A percentile compares a stretch with the other conserved stretches of the same genome.
phyloP scores from a whole-genome alignment of 2,113 vertebrate species.

The Lycaon pictus region DNA sequence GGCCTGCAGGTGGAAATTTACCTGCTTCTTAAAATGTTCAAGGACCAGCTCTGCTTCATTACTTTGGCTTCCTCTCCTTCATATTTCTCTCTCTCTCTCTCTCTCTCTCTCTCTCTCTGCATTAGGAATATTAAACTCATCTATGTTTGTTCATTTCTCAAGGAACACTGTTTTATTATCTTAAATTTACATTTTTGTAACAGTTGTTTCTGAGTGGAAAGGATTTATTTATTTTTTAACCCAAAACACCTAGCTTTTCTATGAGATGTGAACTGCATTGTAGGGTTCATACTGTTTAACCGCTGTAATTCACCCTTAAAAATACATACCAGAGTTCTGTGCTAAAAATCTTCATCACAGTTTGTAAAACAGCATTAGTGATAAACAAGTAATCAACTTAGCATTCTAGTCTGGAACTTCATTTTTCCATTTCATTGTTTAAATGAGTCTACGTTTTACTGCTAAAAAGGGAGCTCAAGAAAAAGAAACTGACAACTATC shows the following conservation, averaged over 20 bases:
- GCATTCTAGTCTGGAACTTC: not conserved
- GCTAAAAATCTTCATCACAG: not conserved
- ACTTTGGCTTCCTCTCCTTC: too few relatives aligned
- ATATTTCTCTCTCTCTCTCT: fast-evolving
- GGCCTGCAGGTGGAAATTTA: not conserved
- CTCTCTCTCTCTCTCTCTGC: not conserved
- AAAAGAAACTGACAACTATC: not conserved
- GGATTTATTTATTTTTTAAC: constrained; percentile 33
- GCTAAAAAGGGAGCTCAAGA: not conserved
- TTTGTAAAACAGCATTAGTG: not conserved
- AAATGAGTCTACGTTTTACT: not conserved
- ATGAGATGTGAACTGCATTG: not conserved
- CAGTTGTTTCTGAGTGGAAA: constrained; percentile 39
- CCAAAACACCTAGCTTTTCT: not conserved
- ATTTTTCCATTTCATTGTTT: not conserved
- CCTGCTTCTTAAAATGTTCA: not conserved
- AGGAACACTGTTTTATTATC: not conserved
- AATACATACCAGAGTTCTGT: not conserved
- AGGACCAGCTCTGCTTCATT: not conserved
- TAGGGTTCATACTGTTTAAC: not conserved
- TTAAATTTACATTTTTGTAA: constrained; percentile 7
- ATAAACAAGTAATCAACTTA: not conserved
- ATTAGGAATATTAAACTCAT: not conserved
- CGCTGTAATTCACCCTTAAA: not conserved
- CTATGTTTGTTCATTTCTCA: not conserved